phyloP scores from a whole-genome alignment of 2,797 vertebrate species.

The Orientallactaga sibirica region DNA sequence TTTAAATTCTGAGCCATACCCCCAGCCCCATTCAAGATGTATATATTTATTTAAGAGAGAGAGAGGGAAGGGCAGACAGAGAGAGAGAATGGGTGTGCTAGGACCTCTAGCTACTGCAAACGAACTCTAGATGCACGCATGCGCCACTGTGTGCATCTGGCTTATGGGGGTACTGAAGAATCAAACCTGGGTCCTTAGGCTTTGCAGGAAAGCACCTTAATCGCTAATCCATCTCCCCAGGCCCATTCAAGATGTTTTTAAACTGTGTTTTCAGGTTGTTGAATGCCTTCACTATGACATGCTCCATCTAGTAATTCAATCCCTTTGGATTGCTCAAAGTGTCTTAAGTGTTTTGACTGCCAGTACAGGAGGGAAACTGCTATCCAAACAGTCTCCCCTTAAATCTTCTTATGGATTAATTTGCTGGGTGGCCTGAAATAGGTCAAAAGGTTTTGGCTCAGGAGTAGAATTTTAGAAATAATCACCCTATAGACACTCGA shows the following conservation, averaged over 20 bases:
- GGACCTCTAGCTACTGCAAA: too few relatives aligned
- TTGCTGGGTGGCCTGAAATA: conserved; percentile 94
- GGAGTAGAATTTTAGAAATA: conserved; percentile 95
- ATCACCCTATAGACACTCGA: conserved; percentile 95
- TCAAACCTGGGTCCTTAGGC: too few relatives aligned
- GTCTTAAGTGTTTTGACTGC: conserved; percentile 87
- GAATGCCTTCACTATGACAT: conserved; percentile 80
- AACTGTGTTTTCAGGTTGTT: conserved; percentile 84
- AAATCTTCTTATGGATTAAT: conserved; percentile 96
- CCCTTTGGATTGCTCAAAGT: conserved; percentile 79
- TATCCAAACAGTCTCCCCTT: conserved; percentile 88
- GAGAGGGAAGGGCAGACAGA: too few relatives aligned
- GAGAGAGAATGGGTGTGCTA: too few relatives aligned
- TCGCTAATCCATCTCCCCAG: too few relatives aligned
- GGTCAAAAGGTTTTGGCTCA: conserved; percentile 95
- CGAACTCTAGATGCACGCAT: too few relatives aligned
- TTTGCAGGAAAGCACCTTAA: too few relatives aligned
- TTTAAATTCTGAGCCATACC: too few relatives aligned
- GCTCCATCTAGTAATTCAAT: conserved; percentile 84
- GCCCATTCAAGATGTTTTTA: conserved; percentile 70
- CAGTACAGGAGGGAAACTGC: conserved; percentile 83
- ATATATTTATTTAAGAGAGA: too few relatives aligned
- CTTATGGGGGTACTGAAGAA: too few relatives aligned
- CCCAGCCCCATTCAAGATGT: neutral
- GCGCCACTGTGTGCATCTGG: too few relatives aligned